phyloP scores from a whole-genome alignment of 2,113 vertebrate genomes.

The Scytalopus superciliaris region DNA sequence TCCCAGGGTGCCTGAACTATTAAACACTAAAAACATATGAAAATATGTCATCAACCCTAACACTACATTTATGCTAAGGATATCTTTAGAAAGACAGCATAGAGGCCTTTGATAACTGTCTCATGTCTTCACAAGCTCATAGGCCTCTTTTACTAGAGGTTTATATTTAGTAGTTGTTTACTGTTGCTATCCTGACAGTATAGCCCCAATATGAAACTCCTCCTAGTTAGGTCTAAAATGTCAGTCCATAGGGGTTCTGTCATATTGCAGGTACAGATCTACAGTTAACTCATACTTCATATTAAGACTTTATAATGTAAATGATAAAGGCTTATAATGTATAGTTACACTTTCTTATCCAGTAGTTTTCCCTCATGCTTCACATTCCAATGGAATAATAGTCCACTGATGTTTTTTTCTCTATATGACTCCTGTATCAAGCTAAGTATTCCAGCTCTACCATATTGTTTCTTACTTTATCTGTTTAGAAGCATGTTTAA shows the following conservation, averaged over 20 bases:
- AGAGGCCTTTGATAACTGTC: background rate
- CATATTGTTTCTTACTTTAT: background rate
- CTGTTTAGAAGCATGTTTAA: background rate
- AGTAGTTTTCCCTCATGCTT: background rate
- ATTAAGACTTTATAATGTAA: background rate
- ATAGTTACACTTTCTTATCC: background rate
- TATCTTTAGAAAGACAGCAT: background rate
- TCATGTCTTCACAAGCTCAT: background rate
- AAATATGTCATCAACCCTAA: background rate
- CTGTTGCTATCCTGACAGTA: background rate
- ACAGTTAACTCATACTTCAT: background rate
- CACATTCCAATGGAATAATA: background rate
- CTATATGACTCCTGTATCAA: background rate
- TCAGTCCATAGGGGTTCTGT: background rate
- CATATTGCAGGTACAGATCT: background rate
- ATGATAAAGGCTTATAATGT: background rate
- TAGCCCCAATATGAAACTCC: background rate
- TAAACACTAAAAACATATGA: background rate
- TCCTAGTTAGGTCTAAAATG: background rate
- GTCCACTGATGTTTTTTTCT: background rate
- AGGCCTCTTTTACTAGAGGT: background rate
- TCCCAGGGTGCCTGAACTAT: background rate
- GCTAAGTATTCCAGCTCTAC: background rate
- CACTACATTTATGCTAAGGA: background rate
- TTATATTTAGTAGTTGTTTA: background rate